Conservation (phyloP, 2,888 invertebrate species). For the Melipona beecheii region DNA sequence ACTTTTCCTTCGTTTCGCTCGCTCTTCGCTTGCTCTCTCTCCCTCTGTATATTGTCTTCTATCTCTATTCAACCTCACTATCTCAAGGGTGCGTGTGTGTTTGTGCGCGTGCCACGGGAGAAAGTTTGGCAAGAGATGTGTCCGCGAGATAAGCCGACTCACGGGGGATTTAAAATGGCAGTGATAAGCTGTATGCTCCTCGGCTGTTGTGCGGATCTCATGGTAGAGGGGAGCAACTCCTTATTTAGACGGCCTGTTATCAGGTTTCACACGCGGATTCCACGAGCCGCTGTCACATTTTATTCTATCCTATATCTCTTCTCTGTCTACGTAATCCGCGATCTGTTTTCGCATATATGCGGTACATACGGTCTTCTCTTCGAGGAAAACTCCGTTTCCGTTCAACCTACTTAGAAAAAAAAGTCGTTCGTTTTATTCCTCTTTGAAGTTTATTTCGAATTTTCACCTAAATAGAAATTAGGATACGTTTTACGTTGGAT, state of each 20-base stretch:
- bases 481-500: neutral
- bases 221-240: conserved; percentile 76
- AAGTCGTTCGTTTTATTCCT: conserved; percentile 3
- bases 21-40: conserved; percentile 12
- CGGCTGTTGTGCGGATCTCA: conserved; percentile 51
- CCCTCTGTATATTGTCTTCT: conserved; percentile 31
- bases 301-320: conserved; percentile 23
- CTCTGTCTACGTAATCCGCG: conserved; percentile 25
- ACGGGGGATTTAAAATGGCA: conserved; percentile 81
- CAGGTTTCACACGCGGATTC: conserved; percentile 82
- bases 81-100: conserved; percentile 58
- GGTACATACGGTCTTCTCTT: conserved; percentile 1
- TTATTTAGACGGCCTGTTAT: conserved; percentile 84
- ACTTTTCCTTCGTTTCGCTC: conserved; percentile 34
- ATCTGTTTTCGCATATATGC: conserved; percentile 8
- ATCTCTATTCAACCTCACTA: conserved; percentile 38
- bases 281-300: conserved; percentile 66
- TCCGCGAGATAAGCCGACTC: conserved; percentile 82
- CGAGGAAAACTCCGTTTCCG: conserved; percentile 30
- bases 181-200: conserved; percentile 78
- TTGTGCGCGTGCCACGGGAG: conserved; percentile 78
- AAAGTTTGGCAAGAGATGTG: conserved; percentile 84
- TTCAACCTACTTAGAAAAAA: conserved; percentile 51
- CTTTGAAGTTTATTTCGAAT: neutral
- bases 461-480: neutral